Evolutionary conservation across 2,797 vertebrate genomes (phyloP).

Genomic region (Rhadinocentrus ornatus): DNA sequence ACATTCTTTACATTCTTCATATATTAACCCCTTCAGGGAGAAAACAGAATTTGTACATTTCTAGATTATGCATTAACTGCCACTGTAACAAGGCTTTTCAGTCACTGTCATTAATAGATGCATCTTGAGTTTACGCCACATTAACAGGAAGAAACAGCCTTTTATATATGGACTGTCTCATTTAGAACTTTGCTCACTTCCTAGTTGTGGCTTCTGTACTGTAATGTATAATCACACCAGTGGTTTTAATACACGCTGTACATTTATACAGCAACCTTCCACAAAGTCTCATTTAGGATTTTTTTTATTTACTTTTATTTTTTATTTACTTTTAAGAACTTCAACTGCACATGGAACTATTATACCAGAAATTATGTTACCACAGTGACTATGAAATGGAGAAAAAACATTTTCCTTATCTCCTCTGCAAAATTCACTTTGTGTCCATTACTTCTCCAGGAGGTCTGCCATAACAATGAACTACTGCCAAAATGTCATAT

Average conservation of each 20-base stretch:
- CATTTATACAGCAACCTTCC: neutral
- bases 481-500: conserved; percentile 50
- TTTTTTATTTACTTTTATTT: no score
- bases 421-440: conserved; percentile 13
- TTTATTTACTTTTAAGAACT: neutral
- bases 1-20: conserved; percentile 55
- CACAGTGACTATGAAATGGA: neutral
- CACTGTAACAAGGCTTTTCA: conserved; percentile 18
- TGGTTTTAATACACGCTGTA: conserved; percentile 21
- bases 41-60: conserved; percentile 9
- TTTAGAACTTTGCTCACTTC: conserved; percentile 50
- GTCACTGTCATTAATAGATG: conserved; percentile 31
- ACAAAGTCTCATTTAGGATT: neutral
- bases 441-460: conserved; percentile 10
- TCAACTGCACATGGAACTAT: neutral
- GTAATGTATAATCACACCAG: conserved; percentile 19
- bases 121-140: conserved; percentile 34
- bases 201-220: conserved; percentile 36
- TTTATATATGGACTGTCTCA: conserved; percentile 38
- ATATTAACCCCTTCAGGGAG: conserved; percentile 48
- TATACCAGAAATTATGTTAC: neutral
- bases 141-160: conserved; percentile 48
- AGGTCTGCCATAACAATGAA: conserved; percentile 50
- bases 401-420: neutral
- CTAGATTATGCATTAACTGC: neutral